Base-by-base conservation (phyloP, 1,140 invertebrate genomes). In the Cotesia chilonis region DNA sequence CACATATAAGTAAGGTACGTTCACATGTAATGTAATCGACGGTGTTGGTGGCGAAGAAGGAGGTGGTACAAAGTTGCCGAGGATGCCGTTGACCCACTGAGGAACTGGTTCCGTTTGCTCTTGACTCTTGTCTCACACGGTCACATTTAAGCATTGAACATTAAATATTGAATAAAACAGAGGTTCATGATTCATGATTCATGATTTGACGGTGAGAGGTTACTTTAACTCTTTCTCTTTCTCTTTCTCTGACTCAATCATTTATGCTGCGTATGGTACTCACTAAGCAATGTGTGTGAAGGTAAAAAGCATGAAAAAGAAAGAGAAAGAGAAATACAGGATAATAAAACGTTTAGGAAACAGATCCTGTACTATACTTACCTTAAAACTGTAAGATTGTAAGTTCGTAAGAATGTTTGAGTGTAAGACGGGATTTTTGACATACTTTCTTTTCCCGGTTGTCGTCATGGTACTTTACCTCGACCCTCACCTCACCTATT, bases 11-110 rank as follows among this genome's bases (percentile, higher is more conserved):
- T 28, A 28, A 28, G 28, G 28, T 28, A 28, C 28, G 41, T 47
- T 9, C 41, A 47, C 5, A 47, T 20, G 63, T 4, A 37, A 5
- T 5, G 35, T 41, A 14, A 36, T 47, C 17, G 12, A 70, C 7
- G n/a, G 71, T 73, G 63, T n/a, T 65, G 63, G 63, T 65, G 41
- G 64, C 20, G 38, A 4, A 20, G 64, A 1, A 28, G 28, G 38
- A 20, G 63, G 36, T 65, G 57, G 57, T 59, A 59, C 28, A 20
- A 59, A 59, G 20, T 28, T 28, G 7, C 20, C 28, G 57, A 35
- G 41, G 66, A 67, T 77, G 81, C 84, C 81, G 82, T 83, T 87
- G 85, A 87, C 85, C 85, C 82, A 87, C 85, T 87, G 78, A 85
- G 74, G 63, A 82, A 86, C 84, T 84, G 85, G 85, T 87, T 84